Base-by-base conservation (phyloP, 2,113 vertebrate species). In the Bubo bubo region DNA sequence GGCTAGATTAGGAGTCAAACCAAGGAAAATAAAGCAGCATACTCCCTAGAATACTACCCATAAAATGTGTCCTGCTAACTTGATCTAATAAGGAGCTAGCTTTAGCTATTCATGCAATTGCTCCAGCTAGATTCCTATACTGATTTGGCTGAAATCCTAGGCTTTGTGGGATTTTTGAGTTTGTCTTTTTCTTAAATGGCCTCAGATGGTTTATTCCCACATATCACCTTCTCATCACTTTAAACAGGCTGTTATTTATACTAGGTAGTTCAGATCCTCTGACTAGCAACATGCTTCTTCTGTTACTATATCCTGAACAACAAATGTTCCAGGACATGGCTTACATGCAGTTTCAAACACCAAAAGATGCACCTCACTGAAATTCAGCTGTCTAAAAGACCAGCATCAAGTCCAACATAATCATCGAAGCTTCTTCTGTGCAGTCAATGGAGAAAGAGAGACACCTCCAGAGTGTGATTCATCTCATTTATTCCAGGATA, bases 351-450 rank as follows among this genome's bases (percentile, higher is more conserved):
- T 41, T 83, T 76, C 72, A 93, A 59, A 50, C 23, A 55, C 6
- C 34, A 39, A 23, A 71, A 86, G 12, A 79, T 10, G 22, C 32
- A 75, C 23, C 11, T 82, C n/a, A 39, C 43, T 0, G 0, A 82
- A 58, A 27, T 53, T 49, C 28, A 87, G 32, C 34, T 76, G 32
- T 70, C 10, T 4, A 34, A 34, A 73, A 71, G 50, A 81, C 47
- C 4, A 4, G 34, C 39, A 76, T 50, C 49, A 35, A 87, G 59
- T 26, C 81, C 77, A 87, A 2, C 4, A 2, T 53, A 76, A 59
- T 26, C 53, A 86, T 6, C 7, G 4, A 70, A 17, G 20, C 15
- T 90, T 41, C 70, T 39, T 49, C 62, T 75, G 12, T 35, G 12
- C 18, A 73, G 35, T 43, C 79, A 63, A 0, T 13, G 16, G 52